Conservation (phyloP, 2,113 vertebrate genomes). For the Ptilonorhynchus violaceus region DNA sequence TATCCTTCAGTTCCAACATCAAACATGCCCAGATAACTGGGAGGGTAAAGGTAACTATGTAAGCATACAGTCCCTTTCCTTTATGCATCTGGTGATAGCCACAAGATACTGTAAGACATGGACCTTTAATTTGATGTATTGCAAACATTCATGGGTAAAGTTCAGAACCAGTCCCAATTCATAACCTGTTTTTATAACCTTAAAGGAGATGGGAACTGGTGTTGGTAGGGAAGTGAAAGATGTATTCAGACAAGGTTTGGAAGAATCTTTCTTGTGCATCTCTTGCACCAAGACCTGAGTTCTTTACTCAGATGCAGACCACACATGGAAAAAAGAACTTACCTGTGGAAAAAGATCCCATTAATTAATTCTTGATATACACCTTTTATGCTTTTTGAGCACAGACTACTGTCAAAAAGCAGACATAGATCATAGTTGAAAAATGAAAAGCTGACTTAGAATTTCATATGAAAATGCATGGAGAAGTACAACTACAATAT, state of each 20-base stretch:
- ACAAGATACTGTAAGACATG: neutral
- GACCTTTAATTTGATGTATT: neutral
- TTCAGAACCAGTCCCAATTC: neutral
- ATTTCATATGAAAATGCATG: neutral
- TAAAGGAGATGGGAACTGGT: neutral
- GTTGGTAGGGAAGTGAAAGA: neutral
- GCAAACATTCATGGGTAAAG: neutral
- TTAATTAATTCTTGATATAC: neutral
- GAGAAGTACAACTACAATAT: neutral
- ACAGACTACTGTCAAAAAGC: neutral
- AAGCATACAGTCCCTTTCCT: neutral
- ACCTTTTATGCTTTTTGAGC: neutral
- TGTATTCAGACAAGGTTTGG: neutral
- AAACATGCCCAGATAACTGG: neutral
- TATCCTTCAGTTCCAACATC: neutral
- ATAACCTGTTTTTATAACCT: neutral
- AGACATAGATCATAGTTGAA: neutral
- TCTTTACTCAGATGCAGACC: neutral
- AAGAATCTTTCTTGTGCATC: neutral
- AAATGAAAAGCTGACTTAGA: neutral
- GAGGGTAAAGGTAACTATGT: neutral
- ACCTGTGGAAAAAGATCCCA: neutral
- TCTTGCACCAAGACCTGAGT: neutral
- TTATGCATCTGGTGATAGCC: neutral
- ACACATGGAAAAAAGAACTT: neutral